phyloP scores from a whole-genome alignment of 2,113 vertebrate species.

The Zosterops borbonicus region DNA sequence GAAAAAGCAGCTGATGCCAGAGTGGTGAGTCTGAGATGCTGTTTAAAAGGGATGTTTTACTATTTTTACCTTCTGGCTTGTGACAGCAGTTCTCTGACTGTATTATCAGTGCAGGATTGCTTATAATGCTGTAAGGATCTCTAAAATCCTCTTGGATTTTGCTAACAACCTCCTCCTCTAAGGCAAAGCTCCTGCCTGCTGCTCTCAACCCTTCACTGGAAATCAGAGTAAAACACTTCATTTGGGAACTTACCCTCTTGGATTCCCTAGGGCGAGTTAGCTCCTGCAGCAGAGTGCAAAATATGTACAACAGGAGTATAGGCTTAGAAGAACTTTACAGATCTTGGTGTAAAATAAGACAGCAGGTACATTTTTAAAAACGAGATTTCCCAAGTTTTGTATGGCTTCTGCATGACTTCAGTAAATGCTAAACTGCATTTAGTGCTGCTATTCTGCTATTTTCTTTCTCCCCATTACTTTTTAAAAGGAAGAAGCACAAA shows the following conservation, averaged over 20 bases:
- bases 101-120: neutral
- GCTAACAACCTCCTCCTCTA: neutral
- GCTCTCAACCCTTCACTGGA: neutral
- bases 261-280: neutral
- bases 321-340: neutral
- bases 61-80: neutral
- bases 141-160: neutral
- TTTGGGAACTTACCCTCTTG: neutral
- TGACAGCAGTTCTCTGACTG: neutral
- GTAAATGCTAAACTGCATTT: neutral
- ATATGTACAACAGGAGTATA: neutral
- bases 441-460: neutral
- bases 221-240: neutral
- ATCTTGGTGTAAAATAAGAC: neutral
- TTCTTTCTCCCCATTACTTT: neutral
- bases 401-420: neutral
- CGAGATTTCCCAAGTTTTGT: neutral
- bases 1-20: constrained; percentile 78
- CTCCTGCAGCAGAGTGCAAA: neutral
- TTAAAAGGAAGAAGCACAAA: neutral
- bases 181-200: neutral
- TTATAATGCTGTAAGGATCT: neutral
- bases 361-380: neutral
- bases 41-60: neutral
- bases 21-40: constrained; percentile 76